Conservation (phyloP, 2,888 invertebrate species). For the Apodemia zela region DNA sequence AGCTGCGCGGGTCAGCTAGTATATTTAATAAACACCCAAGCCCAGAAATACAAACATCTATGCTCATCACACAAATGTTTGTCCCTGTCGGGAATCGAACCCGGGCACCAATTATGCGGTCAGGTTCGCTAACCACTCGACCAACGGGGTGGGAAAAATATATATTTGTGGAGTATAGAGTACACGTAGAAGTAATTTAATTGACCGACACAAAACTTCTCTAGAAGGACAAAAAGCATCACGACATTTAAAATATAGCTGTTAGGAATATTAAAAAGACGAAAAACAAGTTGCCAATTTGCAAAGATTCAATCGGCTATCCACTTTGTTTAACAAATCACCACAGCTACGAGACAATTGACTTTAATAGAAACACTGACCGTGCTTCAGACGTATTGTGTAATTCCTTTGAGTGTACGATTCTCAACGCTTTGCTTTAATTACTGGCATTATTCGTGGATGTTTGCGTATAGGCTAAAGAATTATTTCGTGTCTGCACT, state of each 20-base stretch:
- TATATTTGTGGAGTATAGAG: no score
- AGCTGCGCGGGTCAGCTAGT: no score
- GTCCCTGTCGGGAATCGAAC: no score
- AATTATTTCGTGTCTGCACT: background rate
- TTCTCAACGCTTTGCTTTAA: conserved; percentile 34
- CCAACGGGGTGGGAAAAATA: no score
- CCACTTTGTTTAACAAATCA: conserved; percentile 13
- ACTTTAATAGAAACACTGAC: conserved; percentile 28
- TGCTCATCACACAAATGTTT: no score
- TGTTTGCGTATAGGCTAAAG: background rate
- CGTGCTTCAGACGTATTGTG: conserved; percentile 32
- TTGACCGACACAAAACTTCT: no score
- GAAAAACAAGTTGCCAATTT: conserved; percentile 12
- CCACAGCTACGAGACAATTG: conserved; percentile 34
- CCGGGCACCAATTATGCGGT: no score
- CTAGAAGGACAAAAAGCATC: background rate
- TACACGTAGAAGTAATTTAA: no score
- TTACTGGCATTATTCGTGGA: conserved; percentile 24
- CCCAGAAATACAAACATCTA: no score
- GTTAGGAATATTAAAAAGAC: background rate
- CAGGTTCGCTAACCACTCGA: no score
- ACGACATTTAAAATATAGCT: background rate
- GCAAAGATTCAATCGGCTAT: background rate
- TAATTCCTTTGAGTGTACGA: conserved; percentile 32
- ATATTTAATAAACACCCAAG: no score